A percentile compares a stretch with the other conserved stretches of the same genome.
Conservation (phyloP, 2,113 vertebrate species). For the Tricholaema leucomelas region DNA sequence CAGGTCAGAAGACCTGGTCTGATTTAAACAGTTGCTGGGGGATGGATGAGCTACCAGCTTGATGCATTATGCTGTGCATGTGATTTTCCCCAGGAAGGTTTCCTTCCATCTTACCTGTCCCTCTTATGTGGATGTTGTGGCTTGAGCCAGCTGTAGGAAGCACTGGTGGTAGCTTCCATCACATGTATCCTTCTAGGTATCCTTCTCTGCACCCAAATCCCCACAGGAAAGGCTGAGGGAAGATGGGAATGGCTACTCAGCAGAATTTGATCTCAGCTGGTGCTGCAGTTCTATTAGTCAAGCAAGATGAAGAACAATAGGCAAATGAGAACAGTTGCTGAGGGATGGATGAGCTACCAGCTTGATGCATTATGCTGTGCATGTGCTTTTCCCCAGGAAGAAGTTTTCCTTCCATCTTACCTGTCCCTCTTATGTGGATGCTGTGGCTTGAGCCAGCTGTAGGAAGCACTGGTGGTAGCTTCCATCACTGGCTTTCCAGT, state of each 20-base stretch:
- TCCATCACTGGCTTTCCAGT: too few species aligned
- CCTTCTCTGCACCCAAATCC: background rate
- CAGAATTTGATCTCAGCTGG: background rate
- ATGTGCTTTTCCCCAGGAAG: background rate
- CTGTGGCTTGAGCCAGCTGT: background rate
- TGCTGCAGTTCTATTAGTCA: background rate
- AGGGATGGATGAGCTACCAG: background rate
- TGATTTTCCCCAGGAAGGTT: background rate
- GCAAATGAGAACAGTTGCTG: background rate
- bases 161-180: background rate
- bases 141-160: background rate
- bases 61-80: background rate
- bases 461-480: background rate
- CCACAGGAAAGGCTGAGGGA: background rate
- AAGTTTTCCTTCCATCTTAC: background rate
- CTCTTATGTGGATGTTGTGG: background rate
- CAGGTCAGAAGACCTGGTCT: background rate
- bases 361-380: background rate
- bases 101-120: background rate
- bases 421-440: background rate
- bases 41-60: background rate
- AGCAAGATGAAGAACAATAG: background rate
- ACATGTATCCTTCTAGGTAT: accelerated
- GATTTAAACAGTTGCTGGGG: background rate
- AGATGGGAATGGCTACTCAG: background rate